Conservation (phyloP, 2,888 invertebrate species). For the Eueremaeus valkanovi region DNA sequence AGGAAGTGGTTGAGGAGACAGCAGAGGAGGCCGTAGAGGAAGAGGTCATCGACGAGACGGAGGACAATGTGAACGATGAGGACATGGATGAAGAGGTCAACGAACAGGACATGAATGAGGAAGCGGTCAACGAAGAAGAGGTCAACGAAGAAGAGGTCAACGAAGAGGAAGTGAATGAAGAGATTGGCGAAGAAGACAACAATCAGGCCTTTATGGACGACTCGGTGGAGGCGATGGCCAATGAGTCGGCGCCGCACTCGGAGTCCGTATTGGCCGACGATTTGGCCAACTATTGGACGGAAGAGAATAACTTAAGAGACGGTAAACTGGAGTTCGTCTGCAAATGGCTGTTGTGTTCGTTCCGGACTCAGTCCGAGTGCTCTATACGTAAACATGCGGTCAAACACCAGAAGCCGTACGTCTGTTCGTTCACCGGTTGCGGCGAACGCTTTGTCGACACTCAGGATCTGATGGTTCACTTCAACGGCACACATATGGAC, state of each 20-base stretch:
- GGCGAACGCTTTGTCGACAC: not conserved
- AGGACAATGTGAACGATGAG: not conserved
- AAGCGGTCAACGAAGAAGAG: not conserved
- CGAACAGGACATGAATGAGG: not conserved
- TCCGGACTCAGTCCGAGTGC: slow-evolving; percentile 17
- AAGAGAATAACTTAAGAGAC: not conserved
- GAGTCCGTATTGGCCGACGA: not conserved
- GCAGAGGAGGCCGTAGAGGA: too few relatives aligned
- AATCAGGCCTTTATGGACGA: not conserved
- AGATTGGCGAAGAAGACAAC: not conserved
- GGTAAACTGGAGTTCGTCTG: not conserved
- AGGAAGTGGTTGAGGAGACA: not conserved
- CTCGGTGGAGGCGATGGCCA: not conserved
- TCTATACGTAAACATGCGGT: slow-evolving; percentile 21
- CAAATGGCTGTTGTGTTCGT: slow-evolving; percentile 30
- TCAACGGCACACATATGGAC: slow-evolving; percentile 16
- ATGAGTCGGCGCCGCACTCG: not conserved
- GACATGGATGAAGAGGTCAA: not conserved
- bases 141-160: not conserved
- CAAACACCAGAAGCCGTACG: slow-evolving; percentile 35
- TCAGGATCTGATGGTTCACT: slow-evolving; percentile 5
- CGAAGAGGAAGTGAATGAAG: not conserved
- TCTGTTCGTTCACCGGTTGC: slow-evolving; percentile 11
- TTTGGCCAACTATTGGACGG: not conserved
- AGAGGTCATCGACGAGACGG: too few relatives aligned